phyloP scores from a whole-genome alignment of 2,113 vertebrate genomes.

The Dromaius novaehollandiae region DNA sequence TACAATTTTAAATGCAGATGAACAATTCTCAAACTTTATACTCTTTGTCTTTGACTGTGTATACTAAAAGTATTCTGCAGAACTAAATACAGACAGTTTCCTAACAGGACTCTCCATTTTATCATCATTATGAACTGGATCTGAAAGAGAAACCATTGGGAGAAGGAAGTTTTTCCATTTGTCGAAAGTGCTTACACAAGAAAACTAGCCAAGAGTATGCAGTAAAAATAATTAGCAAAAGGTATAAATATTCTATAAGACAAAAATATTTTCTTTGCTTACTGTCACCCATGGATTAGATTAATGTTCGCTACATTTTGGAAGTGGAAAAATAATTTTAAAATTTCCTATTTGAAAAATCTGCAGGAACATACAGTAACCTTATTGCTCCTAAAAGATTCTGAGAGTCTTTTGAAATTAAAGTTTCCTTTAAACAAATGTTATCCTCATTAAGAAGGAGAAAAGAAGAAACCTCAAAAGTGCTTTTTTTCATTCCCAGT shows the following conservation, averaged over 20 bases:
- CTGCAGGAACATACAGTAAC: not conserved
- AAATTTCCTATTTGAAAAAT: slow-evolving; percentile 23
- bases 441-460: not conserved
- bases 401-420: not conserved
- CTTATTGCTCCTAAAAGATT: not conserved
- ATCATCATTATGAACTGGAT: slow-evolving; percentile 94
- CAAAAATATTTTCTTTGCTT: slow-evolving; percentile 46
- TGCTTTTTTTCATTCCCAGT: not conserved
- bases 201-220: slow-evolving; percentile 93
- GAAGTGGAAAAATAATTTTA: not conserved
- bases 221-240: slow-evolving; percentile 98
- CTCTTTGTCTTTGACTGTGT: slow-evolving; percentile 48
- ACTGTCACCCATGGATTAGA: slow-evolving; percentile 42
- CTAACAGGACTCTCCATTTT: slow-evolving; percentile 95
- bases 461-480: not conserved
- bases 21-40: slow-evolving; percentile 30
- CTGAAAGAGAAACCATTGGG: slow-evolving; percentile 91
- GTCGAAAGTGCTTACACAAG: slow-evolving; percentile 94
- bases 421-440: not conserved
- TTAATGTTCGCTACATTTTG: not conserved
- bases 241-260: slow-evolving; percentile 78
- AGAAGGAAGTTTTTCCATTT: slow-evolving; percentile 98
- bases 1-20: slow-evolving; percentile 33
- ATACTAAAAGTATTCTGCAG: slow-evolving; percentile 55
- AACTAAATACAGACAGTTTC: slow-evolving; percentile 67